phyloP scores from a whole-genome alignment of 2,888 invertebrate species.

The Sussaba pulchella region DNA sequence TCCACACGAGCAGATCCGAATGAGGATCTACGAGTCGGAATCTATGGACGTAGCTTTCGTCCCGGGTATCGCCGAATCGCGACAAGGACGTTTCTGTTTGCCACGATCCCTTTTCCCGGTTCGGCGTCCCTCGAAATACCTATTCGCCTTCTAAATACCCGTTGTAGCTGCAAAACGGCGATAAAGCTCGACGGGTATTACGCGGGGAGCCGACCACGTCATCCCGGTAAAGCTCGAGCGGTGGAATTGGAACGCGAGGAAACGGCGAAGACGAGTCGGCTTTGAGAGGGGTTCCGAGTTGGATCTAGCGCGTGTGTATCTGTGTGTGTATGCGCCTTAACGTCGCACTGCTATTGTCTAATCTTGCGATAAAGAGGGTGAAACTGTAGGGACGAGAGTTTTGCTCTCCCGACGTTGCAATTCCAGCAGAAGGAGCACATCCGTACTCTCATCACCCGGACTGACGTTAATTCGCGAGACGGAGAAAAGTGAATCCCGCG shows the following conservation, averaged over 20 bases:
- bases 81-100: slow-evolving; percentile 27
- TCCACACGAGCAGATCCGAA: slow-evolving; percentile 61
- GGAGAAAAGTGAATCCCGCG: slow-evolving; percentile 49
- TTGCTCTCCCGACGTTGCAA: slow-evolving; percentile 59
- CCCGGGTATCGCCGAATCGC: slow-evolving; percentile 32
- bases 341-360: slow-evolving; percentile 63
- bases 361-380: slow-evolving; percentile 67
- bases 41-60: slow-evolving; percentile 27
- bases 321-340: slow-evolving; percentile 41
- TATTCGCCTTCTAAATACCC: slow-evolving; percentile 51
- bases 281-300: slow-evolving; percentile 38
- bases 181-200: slow-evolving; percentile 66
- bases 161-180: slow-evolving; percentile 69
- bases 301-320: neutral
- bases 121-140: slow-evolving; percentile 18
- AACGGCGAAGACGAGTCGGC: slow-evolving; percentile 34
- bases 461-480: slow-evolving; percentile 63
- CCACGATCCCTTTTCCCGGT: slow-evolving; percentile 39
- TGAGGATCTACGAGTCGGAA: slow-evolving; percentile 47
- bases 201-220: slow-evolving; percentile 44
- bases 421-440: slow-evolving; percentile 55
- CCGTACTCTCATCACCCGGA: slow-evolving; percentile 61
- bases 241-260: slow-evolving; percentile 41
- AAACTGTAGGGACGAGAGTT: neutral
- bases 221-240: slow-evolving; percentile 50